Evolutionary conservation across 2,888 invertebrate genomes (phyloP).

Genomic region (Chirona hameri): DNA sequence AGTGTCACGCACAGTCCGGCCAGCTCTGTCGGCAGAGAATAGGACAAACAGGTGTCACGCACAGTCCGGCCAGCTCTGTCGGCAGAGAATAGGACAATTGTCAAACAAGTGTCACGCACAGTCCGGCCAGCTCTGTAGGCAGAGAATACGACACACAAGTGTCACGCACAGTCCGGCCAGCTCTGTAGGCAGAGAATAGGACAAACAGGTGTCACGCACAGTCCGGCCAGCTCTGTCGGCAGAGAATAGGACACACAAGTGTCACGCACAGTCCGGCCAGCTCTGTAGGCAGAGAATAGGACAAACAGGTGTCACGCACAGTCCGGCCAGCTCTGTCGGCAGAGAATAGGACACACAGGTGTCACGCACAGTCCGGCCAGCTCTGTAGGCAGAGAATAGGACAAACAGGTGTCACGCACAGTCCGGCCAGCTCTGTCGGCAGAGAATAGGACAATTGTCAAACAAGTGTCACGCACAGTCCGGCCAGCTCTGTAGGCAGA

Average conservation of each 20-base stretch:
- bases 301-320: too few relatives aligned
- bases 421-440: not conserved
- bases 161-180: conserved; percentile 5
- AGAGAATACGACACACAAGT: too few relatives aligned
- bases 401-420: too few relatives aligned
- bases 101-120: too few relatives aligned
- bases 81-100: too few relatives aligned
- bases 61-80: conserved; percentile 2
- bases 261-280: conserved; percentile 5
- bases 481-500: not conserved
- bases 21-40: not conserved
- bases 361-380: conserved; percentile 5
- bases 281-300: not conserved
- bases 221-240: not conserved
- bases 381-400: not conserved
- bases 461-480: too few relatives aligned
- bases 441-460: too few relatives aligned
- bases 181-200: not conserved
- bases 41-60: too few relatives aligned
- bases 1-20: too few relatives aligned
- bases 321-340: not conserved
- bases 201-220: too few relatives aligned
- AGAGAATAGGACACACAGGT: too few relatives aligned
- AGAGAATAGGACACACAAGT: too few relatives aligned
- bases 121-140: not conserved